Conservation (phyloP, 2,888 invertebrate genomes). For the Leptinotarsa haldemani region DNA sequence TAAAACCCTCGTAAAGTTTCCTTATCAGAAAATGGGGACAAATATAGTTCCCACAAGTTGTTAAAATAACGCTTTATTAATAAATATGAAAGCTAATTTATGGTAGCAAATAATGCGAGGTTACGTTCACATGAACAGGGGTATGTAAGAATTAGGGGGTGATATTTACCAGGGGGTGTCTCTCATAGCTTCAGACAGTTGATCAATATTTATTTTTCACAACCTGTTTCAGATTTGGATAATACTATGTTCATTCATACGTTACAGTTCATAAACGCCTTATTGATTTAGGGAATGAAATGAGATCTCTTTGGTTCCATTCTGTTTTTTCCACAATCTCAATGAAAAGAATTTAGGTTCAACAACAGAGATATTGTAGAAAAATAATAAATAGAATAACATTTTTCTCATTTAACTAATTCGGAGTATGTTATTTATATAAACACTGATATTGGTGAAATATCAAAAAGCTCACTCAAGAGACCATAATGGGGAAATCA, state of each 20-base stretch:
- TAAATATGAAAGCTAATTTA: conserved; percentile 56
- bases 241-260: conserved; percentile 9
- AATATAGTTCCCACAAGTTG: conserved; percentile 56
- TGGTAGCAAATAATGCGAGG: conserved; percentile 52
- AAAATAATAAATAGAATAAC: no score
- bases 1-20: conserved; percentile 45
- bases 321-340: no score
- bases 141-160: conserved; percentile 22
- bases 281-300: background rate
- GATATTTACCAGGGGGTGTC: background rate
- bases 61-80: conserved; percentile 57
- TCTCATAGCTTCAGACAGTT: conserved; percentile 11
- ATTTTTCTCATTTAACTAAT: no score
- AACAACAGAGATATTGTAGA: no score
- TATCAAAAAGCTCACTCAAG: no score
- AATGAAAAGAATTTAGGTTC: no score
- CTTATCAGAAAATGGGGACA: conserved; percentile 52
- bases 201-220: conserved; percentile 25
- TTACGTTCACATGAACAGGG: conserved; percentile 40
- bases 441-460: no score
- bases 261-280: background rate
- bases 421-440: no score
- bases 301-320: no score
- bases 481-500: no score
- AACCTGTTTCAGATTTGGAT: conserved; percentile 11